These are phyloP conservation scores for Troilus luridus DNA, from an alignment of 2,888 invertebrate genomes.

Conservation along the genomic window DNA sequence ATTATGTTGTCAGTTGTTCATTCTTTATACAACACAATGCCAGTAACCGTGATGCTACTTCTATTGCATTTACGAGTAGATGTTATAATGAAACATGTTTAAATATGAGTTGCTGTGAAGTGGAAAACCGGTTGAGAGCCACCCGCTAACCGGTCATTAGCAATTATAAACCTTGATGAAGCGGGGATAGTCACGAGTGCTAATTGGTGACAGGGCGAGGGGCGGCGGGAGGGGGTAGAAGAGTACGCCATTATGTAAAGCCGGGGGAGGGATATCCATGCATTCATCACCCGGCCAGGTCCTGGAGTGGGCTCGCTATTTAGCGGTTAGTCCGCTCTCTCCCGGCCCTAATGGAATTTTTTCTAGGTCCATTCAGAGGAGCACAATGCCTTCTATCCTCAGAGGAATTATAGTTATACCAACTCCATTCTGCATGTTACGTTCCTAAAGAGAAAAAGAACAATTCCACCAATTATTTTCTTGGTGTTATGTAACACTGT, in stretches of 20 bases:
- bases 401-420: background rate
- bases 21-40: too few species aligned
- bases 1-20: too few species aligned
- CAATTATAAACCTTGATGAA: slow-evolving; percentile 16
- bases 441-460: background rate
- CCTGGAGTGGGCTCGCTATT: background rate
- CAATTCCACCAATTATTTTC: background rate
- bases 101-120: background rate
- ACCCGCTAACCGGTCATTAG: background rate
- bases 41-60: too few species aligned
- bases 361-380: background rate
- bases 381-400: background rate
- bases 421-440: background rate
- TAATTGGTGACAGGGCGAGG: background rate
- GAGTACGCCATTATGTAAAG: slow-evolving; percentile 16
- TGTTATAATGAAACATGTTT: background rate
- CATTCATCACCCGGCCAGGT: background rate
- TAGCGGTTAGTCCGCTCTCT: background rate
- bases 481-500: background rate
- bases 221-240: background rate
- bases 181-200: background rate
- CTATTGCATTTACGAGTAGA: background rate
- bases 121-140: background rate
- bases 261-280: background rate
- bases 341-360: background rate